Conservation (phyloP, 2,797 vertebrate species). For the Thamnophis elegans region DNA sequence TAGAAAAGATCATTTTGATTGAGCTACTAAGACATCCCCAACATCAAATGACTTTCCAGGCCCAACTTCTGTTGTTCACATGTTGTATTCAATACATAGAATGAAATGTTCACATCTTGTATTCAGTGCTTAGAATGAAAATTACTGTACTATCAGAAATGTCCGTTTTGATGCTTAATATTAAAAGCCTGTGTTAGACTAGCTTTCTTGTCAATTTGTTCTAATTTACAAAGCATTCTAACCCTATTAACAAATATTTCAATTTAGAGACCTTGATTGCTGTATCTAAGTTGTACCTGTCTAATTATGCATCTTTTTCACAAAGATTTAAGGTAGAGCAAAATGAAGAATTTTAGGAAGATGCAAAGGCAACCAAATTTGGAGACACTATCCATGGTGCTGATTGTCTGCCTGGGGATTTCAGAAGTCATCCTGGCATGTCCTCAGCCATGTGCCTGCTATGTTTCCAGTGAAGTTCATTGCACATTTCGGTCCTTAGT, state of each 20-base stretch:
- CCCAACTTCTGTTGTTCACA: background rate
- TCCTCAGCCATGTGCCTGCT: conserved; percentile 87
- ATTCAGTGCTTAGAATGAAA: background rate
- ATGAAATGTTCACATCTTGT: background rate
- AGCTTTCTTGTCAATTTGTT: background rate
- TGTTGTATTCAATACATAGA: background rate
- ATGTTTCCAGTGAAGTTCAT: conserved; percentile 86
- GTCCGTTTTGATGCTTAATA: background rate
- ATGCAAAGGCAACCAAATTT: conserved; percentile 58
- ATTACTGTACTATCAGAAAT: background rate
- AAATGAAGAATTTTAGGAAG: conserved; percentile 1
- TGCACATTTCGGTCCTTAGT: conserved; percentile 91
- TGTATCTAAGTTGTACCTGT: background rate
- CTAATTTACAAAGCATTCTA: background rate
- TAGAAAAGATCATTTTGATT: background rate
- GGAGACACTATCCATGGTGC: conserved; percentile 65
- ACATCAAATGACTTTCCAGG: background rate
- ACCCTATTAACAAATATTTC: background rate
- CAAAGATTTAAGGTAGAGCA: conserved; percentile 42
- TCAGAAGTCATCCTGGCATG: conserved; percentile 62
- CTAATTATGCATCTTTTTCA: conserved; percentile 11
- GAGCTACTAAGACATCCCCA: too few species aligned
- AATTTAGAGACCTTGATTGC: background rate
- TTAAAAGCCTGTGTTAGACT: background rate
- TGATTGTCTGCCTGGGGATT: conserved; percentile 67